Evolutionary conservation across 2,113 vertebrate genomes (phyloP), one percentile per base, ranked within the genome.

Genomic region (Pachyramphus minor): DNA sequence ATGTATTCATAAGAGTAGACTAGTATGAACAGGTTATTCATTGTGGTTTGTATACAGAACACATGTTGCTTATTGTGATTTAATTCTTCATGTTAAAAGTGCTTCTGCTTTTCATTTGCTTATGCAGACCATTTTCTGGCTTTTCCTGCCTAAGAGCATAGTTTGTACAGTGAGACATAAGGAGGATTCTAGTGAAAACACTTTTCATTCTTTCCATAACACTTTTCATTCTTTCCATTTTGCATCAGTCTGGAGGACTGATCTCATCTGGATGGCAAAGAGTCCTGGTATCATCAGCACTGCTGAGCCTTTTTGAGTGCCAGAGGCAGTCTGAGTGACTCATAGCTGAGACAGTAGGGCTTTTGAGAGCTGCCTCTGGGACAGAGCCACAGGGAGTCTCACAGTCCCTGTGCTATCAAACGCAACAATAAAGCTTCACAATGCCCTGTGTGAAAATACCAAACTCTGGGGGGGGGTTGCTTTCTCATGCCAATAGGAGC

Each of bases 281-380:
- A 84, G 59, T 74, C 66, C 7, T n/a, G 56, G 67, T 75, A 41
- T 66, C 59, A 41, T 62, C 76, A 90, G 30, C 49, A 4, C 52
- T 25, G 19, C 55, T 64, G 76, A 83, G 80, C 59, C 55, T 66
- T 85, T 91, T 16, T 7, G 53, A 59, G 84, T 53, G 77, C 87
- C 89, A 91, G 74, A 89, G 81, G 84, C 93, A 79, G 69, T 60
- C 62, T 45, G 58, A 52, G 47, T 93, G 75, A 93, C 82, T 91
- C 75, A 71, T 10, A 94, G 92, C 42, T 90, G 79, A 94, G 75
- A 90, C 83, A 84, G 86, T 41, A 67, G 56, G 59, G 83, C 85
- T 94, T 96, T 91, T 91, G 67, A 93, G 90, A 91, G 63, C 72
- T 71, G 82, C 63, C 68, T 67, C 59, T 90, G 84, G 75, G 85